Conservation (phyloP, 2,888 invertebrate genomes). For the Homarus gammarus region DNA sequence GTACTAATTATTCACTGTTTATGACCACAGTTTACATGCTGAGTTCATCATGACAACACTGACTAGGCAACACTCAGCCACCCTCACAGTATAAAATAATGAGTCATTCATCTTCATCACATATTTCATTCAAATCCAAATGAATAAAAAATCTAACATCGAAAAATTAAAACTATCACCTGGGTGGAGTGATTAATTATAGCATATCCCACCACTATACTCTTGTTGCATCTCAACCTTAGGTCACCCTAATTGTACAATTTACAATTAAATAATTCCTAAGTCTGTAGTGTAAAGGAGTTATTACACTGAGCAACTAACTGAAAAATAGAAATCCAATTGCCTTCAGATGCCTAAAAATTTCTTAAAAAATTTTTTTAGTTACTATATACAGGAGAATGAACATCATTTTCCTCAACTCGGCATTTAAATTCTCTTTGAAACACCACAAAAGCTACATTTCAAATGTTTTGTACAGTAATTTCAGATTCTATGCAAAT, state of each 20-base stretch:
- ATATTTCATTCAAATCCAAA: background rate
- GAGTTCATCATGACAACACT: constrained; percentile 16
- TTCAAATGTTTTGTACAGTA: no score
- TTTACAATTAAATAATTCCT: background rate
- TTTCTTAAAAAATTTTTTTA: background rate
- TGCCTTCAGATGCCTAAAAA: no score
- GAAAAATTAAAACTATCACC: background rate
- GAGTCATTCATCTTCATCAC: constrained; percentile 22
- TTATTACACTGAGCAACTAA: background rate
- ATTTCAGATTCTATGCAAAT: no score
- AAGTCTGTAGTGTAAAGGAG: background rate
- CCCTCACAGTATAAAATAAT: background rate
- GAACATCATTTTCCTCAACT: no score
- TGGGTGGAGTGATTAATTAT: background rate
- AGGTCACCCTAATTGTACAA: background rate
- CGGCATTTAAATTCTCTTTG: no score
- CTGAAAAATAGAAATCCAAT: background rate
- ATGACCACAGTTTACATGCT: constrained; percentile 9
- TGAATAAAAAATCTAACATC: constrained; percentile 7
- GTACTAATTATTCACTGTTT: constrained; percentile 7
- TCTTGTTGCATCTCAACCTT: background rate
- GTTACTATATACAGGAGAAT: background rate
- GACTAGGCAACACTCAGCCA: constrained; percentile 53
- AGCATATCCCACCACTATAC: background rate
- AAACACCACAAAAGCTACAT: no score